Base-by-base conservation (phyloP, 2,888 invertebrate species). In the Trichopoda pennipes region DNA sequence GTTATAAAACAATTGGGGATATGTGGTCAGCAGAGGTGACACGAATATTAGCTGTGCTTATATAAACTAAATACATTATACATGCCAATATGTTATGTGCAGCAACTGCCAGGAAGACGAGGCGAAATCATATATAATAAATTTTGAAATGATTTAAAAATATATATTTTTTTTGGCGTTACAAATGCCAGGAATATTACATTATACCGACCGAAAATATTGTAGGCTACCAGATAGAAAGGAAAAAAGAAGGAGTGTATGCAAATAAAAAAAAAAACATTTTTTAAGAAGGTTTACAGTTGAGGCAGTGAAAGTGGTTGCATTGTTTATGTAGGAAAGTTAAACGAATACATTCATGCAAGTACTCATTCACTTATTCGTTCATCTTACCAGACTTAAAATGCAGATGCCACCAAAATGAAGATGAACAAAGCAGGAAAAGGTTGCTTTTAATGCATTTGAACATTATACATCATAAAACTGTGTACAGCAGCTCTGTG, bases 281-380 rank as follows among this genome's bases (percentile, higher is more conserved):
- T 21, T 76, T 61, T 77, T 61, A 63, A 69, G 47, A 69, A 77
- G 61, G 69, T 77, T 77, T 77, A 69, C 47, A 55, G 23, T 38
- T 23, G 28, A 69, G 47, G 49, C 74, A 74, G 69, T 77, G 76
- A 77, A 77, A 77, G 76, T 76, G 23, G 7, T 53, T 47, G 8
- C 19, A 9, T 28, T 42, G 16, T 68, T 55, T n/a, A 42, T 35
- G n/a, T 9, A 60, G 19, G 21, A 73, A 42, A 73, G 19, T 19
- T 42, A 63, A 55, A 63, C 28, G 61, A 61, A 51, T 3, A 53
- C 12, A 55, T 55, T n/a, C 32, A 19, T 12, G 7, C 73, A 63
- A 10, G 32, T 32, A 21, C 42, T 9, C 21, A 21, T n/a, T 21
- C 12, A 49, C 49, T 47, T 19, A 17, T 56, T 32, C 44, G 19